A percentile compares a stretch with the other conserved stretches of the same genome.
Conservation (phyloP, 2,888 invertebrate species). For the Cataglyphis albicans region DNA sequence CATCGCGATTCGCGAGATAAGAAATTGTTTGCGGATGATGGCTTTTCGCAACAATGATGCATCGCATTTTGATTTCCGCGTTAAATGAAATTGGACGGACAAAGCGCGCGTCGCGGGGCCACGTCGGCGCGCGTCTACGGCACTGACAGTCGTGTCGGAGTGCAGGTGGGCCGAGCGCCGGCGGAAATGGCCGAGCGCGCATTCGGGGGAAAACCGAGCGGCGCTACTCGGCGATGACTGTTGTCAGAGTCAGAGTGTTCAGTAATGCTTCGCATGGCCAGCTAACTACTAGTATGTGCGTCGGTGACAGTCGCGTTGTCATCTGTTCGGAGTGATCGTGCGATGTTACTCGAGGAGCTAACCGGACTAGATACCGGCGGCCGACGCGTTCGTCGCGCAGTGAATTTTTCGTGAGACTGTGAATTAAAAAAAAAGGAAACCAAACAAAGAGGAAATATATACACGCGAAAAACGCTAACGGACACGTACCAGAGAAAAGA, state of each 20-base stretch:
- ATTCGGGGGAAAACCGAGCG: conserved; percentile 83
- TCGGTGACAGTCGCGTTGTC: conserved; percentile 79
- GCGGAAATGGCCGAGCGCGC: conserved; percentile 84
- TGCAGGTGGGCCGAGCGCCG: conserved; percentile 87
- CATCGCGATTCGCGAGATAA: background rate
- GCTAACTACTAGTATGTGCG: conserved; percentile 79
- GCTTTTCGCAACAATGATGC: background rate
- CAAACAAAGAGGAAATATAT: conserved; percentile 7
- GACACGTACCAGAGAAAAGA: conserved; percentile 26
- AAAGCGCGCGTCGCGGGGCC: conserved; percentile 25
- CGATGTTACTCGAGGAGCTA: conserved; percentile 73
- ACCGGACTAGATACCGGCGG: conserved; percentile 54
- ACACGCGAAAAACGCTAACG: background rate
- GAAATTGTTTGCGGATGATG: background rate
- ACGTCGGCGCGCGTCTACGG: conserved; percentile 46
- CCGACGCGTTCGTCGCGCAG: conserved; percentile 55
- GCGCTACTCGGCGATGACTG: conserved; percentile 81
- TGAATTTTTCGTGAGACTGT: conserved; percentile 74
- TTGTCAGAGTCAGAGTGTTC: conserved; percentile 81
- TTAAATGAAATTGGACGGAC: conserved; percentile 10
- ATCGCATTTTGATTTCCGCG: background rate
- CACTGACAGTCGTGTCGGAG: conserved; percentile 83
- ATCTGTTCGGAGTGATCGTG: conserved; percentile 81
- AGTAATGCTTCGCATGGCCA: conserved; percentile 86
- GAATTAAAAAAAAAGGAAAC: conserved; percentile 48